Conservation (phyloP, 2,797 vertebrate genomes). For the Sternotherus odoratus region DNA sequence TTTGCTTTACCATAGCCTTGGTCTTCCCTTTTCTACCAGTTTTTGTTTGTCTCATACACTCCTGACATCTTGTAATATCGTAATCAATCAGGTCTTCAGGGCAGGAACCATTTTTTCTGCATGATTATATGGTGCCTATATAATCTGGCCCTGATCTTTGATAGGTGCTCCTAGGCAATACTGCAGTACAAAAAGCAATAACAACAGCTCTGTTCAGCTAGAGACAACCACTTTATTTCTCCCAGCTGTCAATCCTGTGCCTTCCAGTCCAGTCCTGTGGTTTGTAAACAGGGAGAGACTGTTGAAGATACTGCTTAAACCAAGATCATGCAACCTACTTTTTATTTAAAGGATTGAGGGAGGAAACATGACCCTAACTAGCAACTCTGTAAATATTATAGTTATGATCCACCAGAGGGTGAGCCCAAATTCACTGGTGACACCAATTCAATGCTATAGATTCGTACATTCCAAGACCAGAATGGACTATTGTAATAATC, state of each 20-base stretch:
- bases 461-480: not conserved
- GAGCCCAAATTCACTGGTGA: not conserved
- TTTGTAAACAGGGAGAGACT: not conserved
- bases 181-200: not conserved
- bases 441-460: not conserved
- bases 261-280: not conserved
- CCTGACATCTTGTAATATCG: too few species aligned
- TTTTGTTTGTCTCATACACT: too few species aligned
- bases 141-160: not conserved
- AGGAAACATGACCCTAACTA: not conserved
- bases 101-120: not conserved
- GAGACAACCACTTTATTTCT: constrained; percentile 22
- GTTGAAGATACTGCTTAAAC: not conserved
- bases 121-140: not conserved
- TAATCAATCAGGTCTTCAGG: too few species aligned
- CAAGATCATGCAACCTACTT: not conserved
- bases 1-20: too few species aligned
- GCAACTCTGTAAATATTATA: not conserved
- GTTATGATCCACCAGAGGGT: not conserved
- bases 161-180: not conserved
- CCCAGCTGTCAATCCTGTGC: not conserved
- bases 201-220: not conserved
- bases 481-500: not conserved
- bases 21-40: too few species aligned
- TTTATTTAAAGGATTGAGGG: not conserved